phyloP scores from a whole-genome alignment of 1,140 invertebrate species.

The Drusus annulatus region DNA sequence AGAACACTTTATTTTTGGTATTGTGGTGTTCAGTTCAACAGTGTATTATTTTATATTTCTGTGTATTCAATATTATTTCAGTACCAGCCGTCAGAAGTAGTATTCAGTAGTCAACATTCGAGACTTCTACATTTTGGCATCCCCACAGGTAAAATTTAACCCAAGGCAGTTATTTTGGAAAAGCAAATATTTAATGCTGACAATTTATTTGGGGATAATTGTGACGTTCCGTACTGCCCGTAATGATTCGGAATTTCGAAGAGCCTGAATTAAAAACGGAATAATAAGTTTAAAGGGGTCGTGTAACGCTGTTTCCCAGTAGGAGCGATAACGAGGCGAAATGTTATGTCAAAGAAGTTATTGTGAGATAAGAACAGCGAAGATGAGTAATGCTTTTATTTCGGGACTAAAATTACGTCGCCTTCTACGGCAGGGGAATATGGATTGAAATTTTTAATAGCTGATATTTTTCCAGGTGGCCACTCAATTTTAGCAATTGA shows the following conservation, averaged over 20 bases:
- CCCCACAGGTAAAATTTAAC: neutral
- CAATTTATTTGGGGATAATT: conserved; percentile 57
- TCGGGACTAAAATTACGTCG: too few relatives aligned
- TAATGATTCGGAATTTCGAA: conserved; percentile 51
- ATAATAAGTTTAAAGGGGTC: neutral
- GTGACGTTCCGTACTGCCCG: conserved; percentile 31
- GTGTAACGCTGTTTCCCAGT: conserved; percentile 10
- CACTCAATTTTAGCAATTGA: too few relatives aligned
- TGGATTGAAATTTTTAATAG: too few relatives aligned
- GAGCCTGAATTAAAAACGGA: conserved; percentile 26
- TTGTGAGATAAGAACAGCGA: conserved; percentile 6
- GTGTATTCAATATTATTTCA: too few relatives aligned
- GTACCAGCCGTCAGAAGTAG: neutral
- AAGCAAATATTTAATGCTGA: conserved; percentile 48
- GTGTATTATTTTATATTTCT: too few relatives aligned
- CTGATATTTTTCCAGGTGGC: too few relatives aligned
- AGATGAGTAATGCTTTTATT: too few relatives aligned
- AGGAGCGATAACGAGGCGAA: conserved; percentile 21
- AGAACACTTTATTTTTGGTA: too few relatives aligned
- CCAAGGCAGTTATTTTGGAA: neutral
- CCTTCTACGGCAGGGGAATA: too few relatives aligned
- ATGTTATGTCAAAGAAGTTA: conserved; percentile 7
- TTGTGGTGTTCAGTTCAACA: too few relatives aligned
- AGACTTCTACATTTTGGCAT: conserved; percentile 48
- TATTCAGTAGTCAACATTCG: conserved; percentile 41